Conservation (phyloP, 2,113 vertebrate genomes). For the Alouatta palliata region DNA sequence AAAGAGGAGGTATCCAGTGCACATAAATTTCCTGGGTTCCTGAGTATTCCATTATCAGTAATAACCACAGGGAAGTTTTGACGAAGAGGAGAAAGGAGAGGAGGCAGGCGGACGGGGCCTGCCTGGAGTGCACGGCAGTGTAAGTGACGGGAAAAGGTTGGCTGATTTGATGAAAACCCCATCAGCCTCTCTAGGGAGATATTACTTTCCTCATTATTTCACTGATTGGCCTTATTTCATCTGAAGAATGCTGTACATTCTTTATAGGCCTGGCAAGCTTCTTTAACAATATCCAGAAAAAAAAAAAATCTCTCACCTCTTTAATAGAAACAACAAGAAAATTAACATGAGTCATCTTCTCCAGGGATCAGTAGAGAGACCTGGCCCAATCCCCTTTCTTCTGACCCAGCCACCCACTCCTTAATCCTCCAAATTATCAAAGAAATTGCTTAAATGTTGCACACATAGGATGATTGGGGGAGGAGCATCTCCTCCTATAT, state of each 20-base stretch:
- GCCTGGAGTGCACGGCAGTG: conserved; percentile 82
- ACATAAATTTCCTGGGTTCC: conserved; percentile 73
- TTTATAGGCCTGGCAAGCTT: conserved; percentile 86
- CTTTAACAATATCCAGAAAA: conserved; percentile 86
- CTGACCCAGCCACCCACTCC: background rate
- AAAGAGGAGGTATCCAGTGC: conserved; percentile 63
- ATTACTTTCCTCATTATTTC: conserved; percentile 95
- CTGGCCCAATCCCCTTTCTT: background rate
- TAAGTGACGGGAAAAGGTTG: conserved; percentile 91
- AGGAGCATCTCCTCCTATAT: conserved; percentile 46
- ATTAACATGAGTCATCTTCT: conserved; percentile 83
- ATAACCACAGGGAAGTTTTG: conserved; percentile 82
- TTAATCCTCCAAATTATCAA: conserved; percentile 31
- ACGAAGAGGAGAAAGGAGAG: conserved; percentile 76
- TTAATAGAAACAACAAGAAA: conserved; percentile 86
- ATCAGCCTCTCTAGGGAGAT: conserved; percentile 92
- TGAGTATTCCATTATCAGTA: conserved; percentile 81
- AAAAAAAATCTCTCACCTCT: conserved; percentile 83
- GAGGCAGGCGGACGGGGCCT: conserved; percentile 79
- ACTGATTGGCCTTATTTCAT: conserved; percentile 96
- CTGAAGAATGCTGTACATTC: conserved; percentile 88
- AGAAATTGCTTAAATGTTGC: background rate
- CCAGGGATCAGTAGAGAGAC: conserved; percentile 70
- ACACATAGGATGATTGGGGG: background rate
- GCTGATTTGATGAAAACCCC: conserved; percentile 94